These are phyloP conservation scores for Hyposmocoma kahamanoa DNA, from an alignment of 1,140 invertebrate species.

Conservation along the genomic window DNA sequence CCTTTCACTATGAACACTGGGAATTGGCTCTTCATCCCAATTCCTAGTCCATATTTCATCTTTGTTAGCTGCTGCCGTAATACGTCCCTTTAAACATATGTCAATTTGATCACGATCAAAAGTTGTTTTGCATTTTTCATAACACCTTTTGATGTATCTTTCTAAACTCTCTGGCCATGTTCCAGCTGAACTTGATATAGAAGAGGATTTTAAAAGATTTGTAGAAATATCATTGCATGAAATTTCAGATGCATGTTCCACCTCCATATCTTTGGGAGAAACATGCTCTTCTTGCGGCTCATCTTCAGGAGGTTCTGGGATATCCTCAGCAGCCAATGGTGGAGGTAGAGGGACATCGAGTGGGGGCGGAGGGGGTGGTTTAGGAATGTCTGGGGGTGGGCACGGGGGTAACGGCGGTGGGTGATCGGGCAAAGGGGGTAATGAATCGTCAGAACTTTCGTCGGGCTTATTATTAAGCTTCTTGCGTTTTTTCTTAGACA, in stretches of 20 bases:
- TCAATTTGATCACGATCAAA: constrained; percentile 95
- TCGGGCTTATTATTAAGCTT: constrained; percentile 79
- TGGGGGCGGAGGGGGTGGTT: constrained; percentile 63
- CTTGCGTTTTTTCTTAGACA: constrained; percentile 84
- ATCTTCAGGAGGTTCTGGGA: constrained; percentile 46
- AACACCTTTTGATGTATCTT: constrained; percentile 93
- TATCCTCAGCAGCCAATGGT: constrained; percentile 59
- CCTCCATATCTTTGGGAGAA: constrained; percentile 15
- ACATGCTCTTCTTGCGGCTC: constrained; percentile 25
- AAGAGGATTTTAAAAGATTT: constrained; percentile 46
- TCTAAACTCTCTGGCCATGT: constrained; percentile 85
- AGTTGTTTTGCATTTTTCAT: constrained; percentile 89
- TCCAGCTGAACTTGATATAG: constrained; percentile 67
- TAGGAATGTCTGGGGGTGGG: constrained; percentile 66
- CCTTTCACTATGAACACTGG: constrained; percentile 85
- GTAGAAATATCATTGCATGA: constrained; percentile 32
- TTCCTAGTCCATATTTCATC: constrained; percentile 91
- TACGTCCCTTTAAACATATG: constrained; percentile 93
- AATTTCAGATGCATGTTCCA: constrained; percentile 33
- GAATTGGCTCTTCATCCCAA: constrained; percentile 93
- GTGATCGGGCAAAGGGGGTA: constrained; percentile 76
- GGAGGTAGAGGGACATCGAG: constrained; percentile 60
- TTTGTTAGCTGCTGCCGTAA: constrained; percentile 90
- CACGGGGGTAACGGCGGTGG: constrained; percentile 71
- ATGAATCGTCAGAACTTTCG: constrained; percentile 69